phyloP scores from a whole-genome alignment of 2,113 vertebrate species.

The Saimiri boliviensis region DNA sequence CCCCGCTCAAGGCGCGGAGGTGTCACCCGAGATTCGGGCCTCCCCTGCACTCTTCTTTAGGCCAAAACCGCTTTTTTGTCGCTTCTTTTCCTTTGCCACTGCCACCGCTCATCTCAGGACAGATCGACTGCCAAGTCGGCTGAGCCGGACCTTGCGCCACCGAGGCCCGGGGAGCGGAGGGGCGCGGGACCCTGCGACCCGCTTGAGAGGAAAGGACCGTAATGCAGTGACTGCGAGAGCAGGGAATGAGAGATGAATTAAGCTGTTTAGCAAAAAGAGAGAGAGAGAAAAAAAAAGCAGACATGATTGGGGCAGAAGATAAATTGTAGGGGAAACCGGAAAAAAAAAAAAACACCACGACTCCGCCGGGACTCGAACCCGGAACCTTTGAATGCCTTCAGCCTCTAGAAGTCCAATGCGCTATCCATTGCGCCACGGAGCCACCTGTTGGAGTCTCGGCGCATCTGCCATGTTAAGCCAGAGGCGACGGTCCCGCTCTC shows the following conservation, averaged over 20 bases:
- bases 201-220: neutral
- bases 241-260: neutral
- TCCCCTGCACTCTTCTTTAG: neutral
- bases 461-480: conserved; percentile 61
- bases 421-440: conserved; percentile 95
- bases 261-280: neutral
- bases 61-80: neutral
- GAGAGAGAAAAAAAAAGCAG: neutral
- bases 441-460: conserved; percentile 85
- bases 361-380: conserved; percentile 95
- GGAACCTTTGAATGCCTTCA: conserved; percentile 93
- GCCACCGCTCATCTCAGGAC: neutral
- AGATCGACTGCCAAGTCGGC: neutral
- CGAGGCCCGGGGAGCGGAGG: accelerated
- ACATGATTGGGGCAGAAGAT: accelerated
- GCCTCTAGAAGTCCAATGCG: conserved; percentile 94
- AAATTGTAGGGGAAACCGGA: accelerated
- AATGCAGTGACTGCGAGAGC: accelerated
- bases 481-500: conserved; percentile 56
- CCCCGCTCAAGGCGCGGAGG: neutral
- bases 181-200: accelerated
- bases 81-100: neutral
- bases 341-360: conserved; percentile 58
- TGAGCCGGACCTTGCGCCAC: neutral
- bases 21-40: neutral